Percentiles rank a stretch among this genome's conserved stretches.
Conservation (phyloP, 1,140 invertebrate species). For the Macrocentrus cingulum region DNA sequence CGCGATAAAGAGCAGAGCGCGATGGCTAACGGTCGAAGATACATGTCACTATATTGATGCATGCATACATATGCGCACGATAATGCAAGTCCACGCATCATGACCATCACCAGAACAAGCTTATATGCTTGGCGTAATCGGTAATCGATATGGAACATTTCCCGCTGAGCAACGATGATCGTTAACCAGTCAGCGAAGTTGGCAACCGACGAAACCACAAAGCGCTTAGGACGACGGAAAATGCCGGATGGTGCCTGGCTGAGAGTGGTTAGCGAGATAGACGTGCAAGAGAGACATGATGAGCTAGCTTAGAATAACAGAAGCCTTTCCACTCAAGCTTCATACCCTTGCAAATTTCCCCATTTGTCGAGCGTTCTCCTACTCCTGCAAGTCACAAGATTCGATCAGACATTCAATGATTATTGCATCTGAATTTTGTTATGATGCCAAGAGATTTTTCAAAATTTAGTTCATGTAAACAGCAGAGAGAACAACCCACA, state of each 20-base stretch:
- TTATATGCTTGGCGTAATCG: conserved; percentile 18
- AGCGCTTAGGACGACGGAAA: conserved; percentile 20
- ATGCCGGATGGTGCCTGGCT: not conserved
- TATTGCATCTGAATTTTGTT: too few relatives aligned
- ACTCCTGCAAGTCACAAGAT: too few relatives aligned
- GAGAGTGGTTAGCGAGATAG: conserved; percentile 9
- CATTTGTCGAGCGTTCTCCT: conserved; percentile 10
- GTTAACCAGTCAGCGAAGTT: conserved; percentile 24
- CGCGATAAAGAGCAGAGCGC: not conserved
- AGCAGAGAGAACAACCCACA: too few relatives aligned
- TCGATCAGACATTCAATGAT: too few relatives aligned
- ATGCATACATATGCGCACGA: not conserved
- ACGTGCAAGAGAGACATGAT: not conserved
- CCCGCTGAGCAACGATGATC: conserved; percentile 22
- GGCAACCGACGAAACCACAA: conserved; percentile 20
- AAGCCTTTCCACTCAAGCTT: too few relatives aligned
- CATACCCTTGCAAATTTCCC: conserved; percentile 1
- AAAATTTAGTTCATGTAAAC: too few relatives aligned
- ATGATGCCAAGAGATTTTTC: too few relatives aligned
- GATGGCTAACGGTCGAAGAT: not conserved
- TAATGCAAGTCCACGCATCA: not conserved
- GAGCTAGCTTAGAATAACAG: not conserved
- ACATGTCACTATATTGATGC: not conserved
- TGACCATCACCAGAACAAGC: not conserved
- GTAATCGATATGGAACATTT: conserved; percentile 23